A percentile compares a stretch with the other conserved stretches of the same genome.
Conservation (phyloP, 2,888 invertebrate species). For the Eutolmus rufibarbis region DNA sequence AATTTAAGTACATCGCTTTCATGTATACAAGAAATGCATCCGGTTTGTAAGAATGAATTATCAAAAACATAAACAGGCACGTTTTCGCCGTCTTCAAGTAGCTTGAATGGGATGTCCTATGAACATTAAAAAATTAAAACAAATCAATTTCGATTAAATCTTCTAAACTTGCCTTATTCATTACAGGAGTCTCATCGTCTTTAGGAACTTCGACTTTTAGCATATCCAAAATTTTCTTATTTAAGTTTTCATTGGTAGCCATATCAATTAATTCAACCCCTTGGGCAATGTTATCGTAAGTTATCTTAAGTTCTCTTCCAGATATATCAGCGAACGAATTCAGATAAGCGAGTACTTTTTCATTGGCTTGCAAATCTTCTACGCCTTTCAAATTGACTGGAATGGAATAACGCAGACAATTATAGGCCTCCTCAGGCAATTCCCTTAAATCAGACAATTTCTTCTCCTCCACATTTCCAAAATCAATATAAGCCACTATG, state of each 20-base stretch:
- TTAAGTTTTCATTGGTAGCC: conserved; percentile 53
- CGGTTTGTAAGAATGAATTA: conserved; percentile 54
- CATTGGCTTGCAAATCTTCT: conserved; percentile 52
- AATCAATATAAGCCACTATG: conserved; percentile 56
- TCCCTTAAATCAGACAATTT: conserved; percentile 52
- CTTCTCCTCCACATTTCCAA: conserved; percentile 56
- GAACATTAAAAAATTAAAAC: neutral
- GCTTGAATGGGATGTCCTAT: conserved; percentile 49
- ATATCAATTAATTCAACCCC: conserved; percentile 53
- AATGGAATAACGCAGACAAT: conserved; percentile 53
- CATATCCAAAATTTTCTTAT: conserved; percentile 53
- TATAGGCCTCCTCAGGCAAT: conserved; percentile 51
- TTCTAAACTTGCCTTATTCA: conserved; percentile 52
- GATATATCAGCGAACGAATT: conserved; percentile 51
- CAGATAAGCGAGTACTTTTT: conserved; percentile 53
- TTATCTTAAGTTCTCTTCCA: conserved; percentile 52
- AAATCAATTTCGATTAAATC: neutral
- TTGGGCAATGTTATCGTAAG: conserved; percentile 42
- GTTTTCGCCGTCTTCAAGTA: conserved; percentile 53
- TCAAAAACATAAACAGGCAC: conserved; percentile 57
- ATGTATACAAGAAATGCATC: conserved; percentile 55
- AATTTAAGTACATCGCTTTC: conserved; percentile 53
- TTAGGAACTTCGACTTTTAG: conserved; percentile 51
- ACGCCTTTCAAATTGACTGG: conserved; percentile 57
- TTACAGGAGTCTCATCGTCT: conserved; percentile 48